phyloP scores from a whole-genome alignment of 1,140 invertebrate genomes.

The Atopsyche davidsoni region DNA sequence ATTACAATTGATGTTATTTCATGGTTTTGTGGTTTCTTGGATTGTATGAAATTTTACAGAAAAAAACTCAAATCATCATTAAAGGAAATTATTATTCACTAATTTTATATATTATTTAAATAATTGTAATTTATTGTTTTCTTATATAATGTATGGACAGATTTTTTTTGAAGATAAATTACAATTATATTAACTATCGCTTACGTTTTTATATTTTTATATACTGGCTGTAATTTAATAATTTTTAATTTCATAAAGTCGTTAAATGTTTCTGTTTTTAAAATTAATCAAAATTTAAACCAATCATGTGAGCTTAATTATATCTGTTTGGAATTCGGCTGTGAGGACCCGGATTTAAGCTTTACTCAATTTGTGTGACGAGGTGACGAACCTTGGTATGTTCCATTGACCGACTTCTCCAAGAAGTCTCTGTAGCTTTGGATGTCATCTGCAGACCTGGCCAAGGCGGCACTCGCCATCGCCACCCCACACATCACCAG shows the following conservation, averaged over 20 bases:
- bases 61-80: background rate
- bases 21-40: background rate
- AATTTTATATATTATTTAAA: background rate
- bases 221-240: background rate
- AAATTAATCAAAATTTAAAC: background rate
- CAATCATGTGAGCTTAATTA: background rate
- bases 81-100: background rate
- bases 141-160: too few species aligned
- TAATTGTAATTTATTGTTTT: too few species aligned
- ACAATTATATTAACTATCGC: background rate
- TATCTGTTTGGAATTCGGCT: background rate
- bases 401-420: slow-evolving; percentile 14
- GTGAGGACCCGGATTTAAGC: too few species aligned
- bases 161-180: background rate
- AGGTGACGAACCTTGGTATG: background rate
- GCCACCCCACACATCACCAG: slow-evolving; percentile 10
- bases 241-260: background rate
- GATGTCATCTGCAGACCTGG: background rate
- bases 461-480: background rate
- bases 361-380: too few species aligned
- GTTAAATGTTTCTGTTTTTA: background rate
- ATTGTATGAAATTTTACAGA: too few species aligned
- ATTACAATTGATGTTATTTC: background rate
- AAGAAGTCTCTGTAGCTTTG: slow-evolving; percentile 6
- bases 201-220: background rate